Conservation (phyloP, 2,888 invertebrate genomes). For the Tipula confusa region DNA sequence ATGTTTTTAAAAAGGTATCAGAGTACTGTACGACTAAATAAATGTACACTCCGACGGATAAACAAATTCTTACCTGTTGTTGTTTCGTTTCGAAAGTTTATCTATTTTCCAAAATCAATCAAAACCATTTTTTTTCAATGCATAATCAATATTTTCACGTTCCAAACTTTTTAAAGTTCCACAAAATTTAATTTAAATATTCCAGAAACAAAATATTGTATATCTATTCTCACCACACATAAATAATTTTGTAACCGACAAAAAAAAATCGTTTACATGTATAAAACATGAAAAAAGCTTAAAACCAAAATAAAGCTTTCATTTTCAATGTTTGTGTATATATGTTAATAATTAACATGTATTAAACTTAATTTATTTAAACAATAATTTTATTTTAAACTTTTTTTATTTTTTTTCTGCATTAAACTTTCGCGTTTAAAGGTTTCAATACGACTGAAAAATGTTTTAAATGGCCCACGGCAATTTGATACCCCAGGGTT, state of each 20-base stretch:
- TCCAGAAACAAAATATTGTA: neutral
- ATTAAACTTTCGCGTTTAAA: slow-evolving; percentile 47
- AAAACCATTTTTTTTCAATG: no score
- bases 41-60: neutral
- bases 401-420: neutral
- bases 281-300: neutral
- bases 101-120: neutral
- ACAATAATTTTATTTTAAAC: neutral
- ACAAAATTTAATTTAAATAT: neutral
- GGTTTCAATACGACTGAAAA: slow-evolving; percentile 48
- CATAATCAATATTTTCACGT: neutral
- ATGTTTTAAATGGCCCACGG: slow-evolving; percentile 50
- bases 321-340: slow-evolving; percentile 21
- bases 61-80: neutral
- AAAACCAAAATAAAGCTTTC: slow-evolving; percentile 1
- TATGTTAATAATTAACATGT: slow-evolving; percentile 7
- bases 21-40: no score
- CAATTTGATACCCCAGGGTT: slow-evolving; percentile 51
- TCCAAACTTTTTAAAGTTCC: neutral
- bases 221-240: neutral
- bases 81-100: no score
- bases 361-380: slow-evolving; percentile 13
- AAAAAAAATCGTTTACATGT: neutral
- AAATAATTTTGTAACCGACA: neutral
- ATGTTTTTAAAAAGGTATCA: no score